These are phyloP conservation scores for Phacellophora camtschatica DNA, from an alignment of 30 jellyfish, hydroid and myxozoan genomes.

Conservation along the genomic window DNA sequence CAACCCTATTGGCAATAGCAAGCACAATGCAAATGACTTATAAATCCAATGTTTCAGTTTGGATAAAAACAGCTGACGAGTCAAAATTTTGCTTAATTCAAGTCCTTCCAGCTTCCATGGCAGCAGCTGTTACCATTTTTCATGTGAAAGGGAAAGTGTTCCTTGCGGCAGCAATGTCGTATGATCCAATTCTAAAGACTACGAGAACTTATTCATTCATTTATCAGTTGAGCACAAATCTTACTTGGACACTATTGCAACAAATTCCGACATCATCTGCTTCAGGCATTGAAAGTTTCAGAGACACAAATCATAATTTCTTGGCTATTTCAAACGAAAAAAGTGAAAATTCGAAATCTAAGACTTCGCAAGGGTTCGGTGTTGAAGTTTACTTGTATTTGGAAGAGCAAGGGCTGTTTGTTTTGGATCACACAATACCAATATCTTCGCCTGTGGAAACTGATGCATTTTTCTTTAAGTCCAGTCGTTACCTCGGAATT, in stretches of 20 bases:
- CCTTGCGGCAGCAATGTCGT: slow-evolving; percentile 43
- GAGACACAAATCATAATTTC: slow-evolving; percentile 14
- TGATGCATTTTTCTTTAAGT: slow-evolving; percentile 12
- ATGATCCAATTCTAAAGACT: slow-evolving; percentile 14
- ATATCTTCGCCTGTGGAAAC: background rate
- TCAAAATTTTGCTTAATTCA: background rate
- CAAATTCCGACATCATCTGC: slow-evolving; percentile 28
- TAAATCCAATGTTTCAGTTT: background rate
- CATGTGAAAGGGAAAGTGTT: background rate
- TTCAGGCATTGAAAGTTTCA: slow-evolving; percentile 1
- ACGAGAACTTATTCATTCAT: slow-evolving; percentile 17
- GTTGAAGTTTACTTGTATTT: slow-evolving; percentile 10
- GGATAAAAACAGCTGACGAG: background rate
- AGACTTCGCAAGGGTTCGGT: background rate
- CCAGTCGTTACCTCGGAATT: slow-evolving; percentile 8
- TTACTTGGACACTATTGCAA: slow-evolving; percentile 32
- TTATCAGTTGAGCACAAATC: background rate
- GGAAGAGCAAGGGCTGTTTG: slow-evolving; percentile 10
- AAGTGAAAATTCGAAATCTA: background rate
- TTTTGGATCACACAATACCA: slow-evolving; percentile 14
- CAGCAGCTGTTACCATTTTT: slow-evolving; percentile 15
- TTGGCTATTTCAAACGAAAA: slow-evolving; percentile 28
- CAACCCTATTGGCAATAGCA: slow-evolving; percentile 29
- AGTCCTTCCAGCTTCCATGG: slow-evolving; percentile 5
- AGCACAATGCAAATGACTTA: background rate